phyloP scores from a whole-genome alignment of 2,888 invertebrate genomes.

The Stegana nigrithorax region DNA sequence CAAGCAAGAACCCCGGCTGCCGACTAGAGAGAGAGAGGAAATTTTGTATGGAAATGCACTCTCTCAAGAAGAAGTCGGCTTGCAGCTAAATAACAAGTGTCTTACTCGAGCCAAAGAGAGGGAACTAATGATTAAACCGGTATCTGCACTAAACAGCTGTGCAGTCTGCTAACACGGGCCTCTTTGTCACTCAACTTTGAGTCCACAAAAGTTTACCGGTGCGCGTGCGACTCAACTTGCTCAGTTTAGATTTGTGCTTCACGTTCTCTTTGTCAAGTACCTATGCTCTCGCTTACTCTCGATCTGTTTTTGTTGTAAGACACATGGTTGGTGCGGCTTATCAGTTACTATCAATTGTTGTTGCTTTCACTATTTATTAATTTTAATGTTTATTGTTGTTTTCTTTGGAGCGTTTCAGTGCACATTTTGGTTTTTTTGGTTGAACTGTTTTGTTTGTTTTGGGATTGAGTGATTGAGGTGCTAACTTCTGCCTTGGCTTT shows the following conservation, averaged over 20 bases:
- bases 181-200: slow-evolving; percentile 4
- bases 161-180: slow-evolving; percentile 1
- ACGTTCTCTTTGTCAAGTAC: background rate
- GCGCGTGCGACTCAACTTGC: background rate
- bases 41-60: background rate
- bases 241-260: slow-evolving; percentile 8
- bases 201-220: slow-evolving; percentile 1
- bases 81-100: no score
- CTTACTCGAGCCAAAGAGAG: slow-evolving; percentile 9
- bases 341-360: slow-evolving; percentile 48
- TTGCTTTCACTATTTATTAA: slow-evolving; percentile 26
- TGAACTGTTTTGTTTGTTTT: no score
- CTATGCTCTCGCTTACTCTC: background rate
- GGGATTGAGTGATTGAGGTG: no score
- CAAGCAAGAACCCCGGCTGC: no score
- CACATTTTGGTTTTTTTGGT: no score
- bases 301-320: background rate
- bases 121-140: no score
- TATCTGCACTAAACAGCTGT: no score
- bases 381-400: slow-evolving; percentile 1
- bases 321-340: slow-evolving; percentile 41
- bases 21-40: no score
- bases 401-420: no score
- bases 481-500: no score
- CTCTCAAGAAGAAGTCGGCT: background rate